These are phyloP conservation scores for Stenurella melanura DNA, from an alignment of 2,888 invertebrate genomes.

Conservation along the genomic window DNA sequence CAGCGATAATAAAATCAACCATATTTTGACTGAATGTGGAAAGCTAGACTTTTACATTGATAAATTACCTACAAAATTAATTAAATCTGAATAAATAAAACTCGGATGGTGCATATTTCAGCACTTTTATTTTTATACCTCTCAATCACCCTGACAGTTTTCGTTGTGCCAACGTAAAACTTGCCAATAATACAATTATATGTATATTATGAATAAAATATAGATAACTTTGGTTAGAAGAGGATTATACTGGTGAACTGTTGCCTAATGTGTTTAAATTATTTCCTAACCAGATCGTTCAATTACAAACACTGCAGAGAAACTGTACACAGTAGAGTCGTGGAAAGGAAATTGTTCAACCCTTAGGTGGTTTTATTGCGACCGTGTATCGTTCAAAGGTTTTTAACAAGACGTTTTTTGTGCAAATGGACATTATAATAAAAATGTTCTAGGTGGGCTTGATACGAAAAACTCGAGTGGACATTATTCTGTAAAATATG, in stretches of 20 bases:
- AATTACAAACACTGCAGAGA: not conserved
- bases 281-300: not conserved
- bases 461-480: not conserved
- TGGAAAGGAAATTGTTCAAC: not conserved
- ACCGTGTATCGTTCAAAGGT: not conserved
- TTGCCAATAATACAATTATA: no score
- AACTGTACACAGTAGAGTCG: slow-evolving; percentile 2
- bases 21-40: not conserved
- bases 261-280: not conserved
- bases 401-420: not conserved
- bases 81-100: not conserved
- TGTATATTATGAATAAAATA: no score
- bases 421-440: not conserved
- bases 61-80: slow-evolving; percentile 7
- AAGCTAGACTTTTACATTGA: slow-evolving; percentile 3
- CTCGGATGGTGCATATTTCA: not conserved
- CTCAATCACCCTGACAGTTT: not conserved
- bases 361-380: not conserved
- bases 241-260: not conserved
- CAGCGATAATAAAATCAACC: not conserved
- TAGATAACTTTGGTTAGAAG: no score
- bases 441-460: not conserved
- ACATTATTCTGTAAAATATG: no score
- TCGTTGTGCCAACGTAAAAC: not conserved
- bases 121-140: not conserved